Evolutionary conservation across 2,113 vertebrate species (phyloP), one percentile per base, ranked within the genome.

Genomic region (Psittacus erithacus): DNA sequence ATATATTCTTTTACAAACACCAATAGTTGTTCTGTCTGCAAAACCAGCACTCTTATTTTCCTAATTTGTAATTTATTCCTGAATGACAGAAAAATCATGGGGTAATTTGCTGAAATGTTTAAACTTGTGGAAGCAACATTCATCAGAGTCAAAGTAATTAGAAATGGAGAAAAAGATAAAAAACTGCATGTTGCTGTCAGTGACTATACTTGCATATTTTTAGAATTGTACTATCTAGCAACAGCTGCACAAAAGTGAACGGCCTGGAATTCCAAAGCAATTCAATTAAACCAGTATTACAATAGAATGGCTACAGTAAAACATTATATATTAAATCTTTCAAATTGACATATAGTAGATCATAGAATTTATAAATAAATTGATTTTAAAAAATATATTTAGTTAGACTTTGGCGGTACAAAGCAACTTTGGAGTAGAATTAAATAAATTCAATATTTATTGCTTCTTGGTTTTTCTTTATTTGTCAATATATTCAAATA

Each of bases 211-310:
- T 85, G 33, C 4, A 53, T 82, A 87, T 88, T 71, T 94, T 95
- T 93, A 82, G 33, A 88, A 93, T 87, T 31, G 52, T 57, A 75
- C 50, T 86, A 79, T 46, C 44, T 92, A 53, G 76, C 35, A 90
- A 75, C 35, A 95, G 33, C 38, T 91, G 63, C 82, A 39, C 39
- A 49, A 73, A 84, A 85, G 5, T 25, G 19, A 86, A 73, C 38
- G 92, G 63, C 11, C 27, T 93, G 22, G 23, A 97, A 95, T 81
- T 86, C 53, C 78, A 43, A 78, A 95, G 17, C 46, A 31, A 89
- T 84, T 70, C 41, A 91, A 68, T 90, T 65, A 83, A 95, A 78
- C 8, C 38, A 60, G 41, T 80, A 90, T 79, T 93, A 46, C 67
- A 90, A 92, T 47, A 88, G 70, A 68, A 69, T 46, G 29, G 86